These are phyloP conservation scores for Xiphophorus hellerii DNA, from an alignment of 2,113 vertebrate species.

Conservation along the genomic window DNA sequence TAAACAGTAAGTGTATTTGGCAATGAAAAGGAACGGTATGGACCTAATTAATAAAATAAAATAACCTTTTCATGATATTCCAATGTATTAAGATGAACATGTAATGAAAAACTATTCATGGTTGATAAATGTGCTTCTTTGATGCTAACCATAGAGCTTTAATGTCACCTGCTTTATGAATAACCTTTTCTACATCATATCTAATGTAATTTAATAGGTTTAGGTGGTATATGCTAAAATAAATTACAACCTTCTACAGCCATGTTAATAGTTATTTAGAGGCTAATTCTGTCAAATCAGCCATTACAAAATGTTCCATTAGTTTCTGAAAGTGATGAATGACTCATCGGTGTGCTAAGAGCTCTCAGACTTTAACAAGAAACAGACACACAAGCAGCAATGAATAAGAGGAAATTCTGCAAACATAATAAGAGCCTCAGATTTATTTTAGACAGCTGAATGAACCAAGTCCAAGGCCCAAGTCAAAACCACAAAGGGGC, in stretches of 20 bases:
- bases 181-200: background rate
- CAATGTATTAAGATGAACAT: no score
- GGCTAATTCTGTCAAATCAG: slow-evolving; percentile 20
- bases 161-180: background rate
- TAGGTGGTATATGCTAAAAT: background rate
- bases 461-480: slow-evolving; percentile 5
- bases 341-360: slow-evolving; percentile 30
- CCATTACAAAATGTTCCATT: slow-evolving; percentile 5
- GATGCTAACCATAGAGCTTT: no score
- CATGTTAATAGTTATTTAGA: background rate
- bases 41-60: no score
- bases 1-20: no score
- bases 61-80: no score
- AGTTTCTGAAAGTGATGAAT: slow-evolving; percentile 20
- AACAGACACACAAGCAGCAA: slow-evolving; percentile 6
- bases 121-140: no score
- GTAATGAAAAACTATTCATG: no score
- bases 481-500: background rate
- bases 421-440: slow-evolving; percentile 23
- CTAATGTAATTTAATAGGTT: background rate
- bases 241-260: background rate
- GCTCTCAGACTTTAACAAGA: slow-evolving; percentile 17
- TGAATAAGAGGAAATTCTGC: background rate
- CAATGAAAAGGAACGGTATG: no score
- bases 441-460: slow-evolving; percentile 20